Evolutionary conservation across 1,140 invertebrate species (phyloP).

Genomic region (Cheumatopsyche charites): DNA sequence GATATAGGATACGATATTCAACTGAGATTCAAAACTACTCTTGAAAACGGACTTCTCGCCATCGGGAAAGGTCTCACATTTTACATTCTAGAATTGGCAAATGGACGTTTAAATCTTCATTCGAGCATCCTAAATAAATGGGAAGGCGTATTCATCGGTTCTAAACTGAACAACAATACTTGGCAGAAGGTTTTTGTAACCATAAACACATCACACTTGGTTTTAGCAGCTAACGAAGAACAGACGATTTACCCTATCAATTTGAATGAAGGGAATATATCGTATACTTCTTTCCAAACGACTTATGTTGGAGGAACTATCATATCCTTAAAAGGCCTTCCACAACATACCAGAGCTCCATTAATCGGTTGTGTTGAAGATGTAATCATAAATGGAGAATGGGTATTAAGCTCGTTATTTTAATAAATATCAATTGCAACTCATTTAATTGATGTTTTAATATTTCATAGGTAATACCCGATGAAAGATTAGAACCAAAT

Average conservation of each 20-base stretch:
- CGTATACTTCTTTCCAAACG: conserved; percentile 78
- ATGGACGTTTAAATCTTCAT: conserved; percentile 83
- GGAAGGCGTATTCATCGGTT: conserved; percentile 86
- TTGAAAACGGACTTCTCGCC: conserved; percentile 83
- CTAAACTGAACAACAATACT: conserved; percentile 79
- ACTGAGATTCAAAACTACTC: conserved; percentile 88
- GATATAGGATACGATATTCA: conserved; percentile 88
- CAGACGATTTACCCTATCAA: conserved; percentile 88
- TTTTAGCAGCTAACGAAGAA: conserved; percentile 84
- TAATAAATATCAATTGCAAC: neutral
- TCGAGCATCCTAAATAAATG: conserved; percentile 86
- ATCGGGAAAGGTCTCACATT: conserved; percentile 82
- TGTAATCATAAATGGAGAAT: conserved; percentile 82
- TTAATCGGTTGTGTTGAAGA: conserved; percentile 94
- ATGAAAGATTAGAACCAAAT: conserved; percentile 35
- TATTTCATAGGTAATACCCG: conserved; percentile 53
- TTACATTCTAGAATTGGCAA: conserved; percentile 81
- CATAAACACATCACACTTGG: conserved; percentile 84
- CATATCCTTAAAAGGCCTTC: conserved; percentile 71
- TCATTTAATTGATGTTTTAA: neutral
- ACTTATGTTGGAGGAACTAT: conserved; percentile 81
- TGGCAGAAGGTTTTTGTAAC: conserved; percentile 90
- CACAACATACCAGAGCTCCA: conserved; percentile 59
- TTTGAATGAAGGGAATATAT: conserved; percentile 74
- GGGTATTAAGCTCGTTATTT: conserved; percentile 64